Percentiles rank a stretch among this genome's conserved stretches.
These are phyloP conservation scores for Acyrthosiphon pisum DNA, from an alignment of 1,140 invertebrate species.

Conservation along the genomic window DNA sequence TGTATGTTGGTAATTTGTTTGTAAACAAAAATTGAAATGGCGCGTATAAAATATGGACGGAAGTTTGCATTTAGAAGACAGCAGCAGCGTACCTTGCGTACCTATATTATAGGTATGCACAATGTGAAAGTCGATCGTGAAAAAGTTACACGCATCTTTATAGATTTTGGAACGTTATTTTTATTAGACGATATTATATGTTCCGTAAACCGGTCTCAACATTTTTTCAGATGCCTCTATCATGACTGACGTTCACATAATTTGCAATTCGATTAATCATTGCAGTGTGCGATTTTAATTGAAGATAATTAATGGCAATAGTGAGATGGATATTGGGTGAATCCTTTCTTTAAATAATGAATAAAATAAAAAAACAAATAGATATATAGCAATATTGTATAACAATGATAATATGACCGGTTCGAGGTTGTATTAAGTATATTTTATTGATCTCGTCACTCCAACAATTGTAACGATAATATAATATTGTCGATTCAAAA, in stretches of 20 bases:
- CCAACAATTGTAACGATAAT: not conserved
- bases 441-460: not conserved
- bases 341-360: not conserved
- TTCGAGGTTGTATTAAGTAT: not conserved
- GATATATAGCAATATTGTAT: not conserved
- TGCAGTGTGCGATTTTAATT: not conserved
- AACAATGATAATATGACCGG: not conserved
- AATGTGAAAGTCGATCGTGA: not conserved
- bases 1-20: not conserved
- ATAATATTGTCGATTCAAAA: not conserved
- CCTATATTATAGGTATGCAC: not conserved
- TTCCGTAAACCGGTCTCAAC: not conserved
- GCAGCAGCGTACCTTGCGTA: not conserved
- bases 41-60: not conserved
- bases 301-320: not conserved
- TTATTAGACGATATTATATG: not conserved
- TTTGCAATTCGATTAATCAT: constrained; percentile 22
- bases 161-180: not conserved
- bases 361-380: not conserved
- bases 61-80: not conserved
- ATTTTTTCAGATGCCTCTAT: not conserved
- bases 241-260: not conserved
- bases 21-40: not conserved
- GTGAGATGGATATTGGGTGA: not conserved
- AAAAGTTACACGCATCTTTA: constrained; percentile 10